Evolutionary conservation across 2,888 invertebrate species (phyloP), one percentile per base, ranked within the genome.

Genomic region (Oligia strigilis): DNA sequence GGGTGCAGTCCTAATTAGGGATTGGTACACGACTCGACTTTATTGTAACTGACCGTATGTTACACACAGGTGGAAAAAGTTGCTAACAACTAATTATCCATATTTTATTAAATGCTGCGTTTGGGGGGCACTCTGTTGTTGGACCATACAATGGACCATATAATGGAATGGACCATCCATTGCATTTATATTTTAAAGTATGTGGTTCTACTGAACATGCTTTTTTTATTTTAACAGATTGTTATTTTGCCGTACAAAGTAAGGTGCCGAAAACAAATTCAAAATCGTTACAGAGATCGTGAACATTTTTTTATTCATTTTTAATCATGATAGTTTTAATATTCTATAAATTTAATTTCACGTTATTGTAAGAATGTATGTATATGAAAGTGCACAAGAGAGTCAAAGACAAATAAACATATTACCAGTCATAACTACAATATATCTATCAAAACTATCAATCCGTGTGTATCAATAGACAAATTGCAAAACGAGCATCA

Each of bases 1-100:
- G 92, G 92, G 93, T 78, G 81, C 23, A 91, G 92, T 92, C 90
- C 95, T 97, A 97, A 97, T 97, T 96, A 96, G 93, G 94, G 94
- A 87, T 88, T 90, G 91, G 90, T 95, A 95, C 69, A 94, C 94
- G 94, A 94, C 91, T 92, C 88, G 91, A 91, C 93, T 92, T 92
- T 90, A 91, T 94, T 94, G 94, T 89, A 92, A 92, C 94, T 95
- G 96, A 95, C 95, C 95, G 91, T 80, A 88, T 46, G 77, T 64
- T 87, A 93, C 93, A 93, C 83, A 95, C 93, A n/a, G 60, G 4
- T 55, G 62, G 3, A 8, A 65, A 69, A 9, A 23, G 0, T 72
- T 17, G 46, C 60, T 1, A 43, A 23, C 40, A 40, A 52, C 4
- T 40, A 65, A 14, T 29, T 62, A 29, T 60, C 49, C 60, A n/a